Conservation (phyloP, 2,888 invertebrate species). For the Heliconius erato region DNA sequence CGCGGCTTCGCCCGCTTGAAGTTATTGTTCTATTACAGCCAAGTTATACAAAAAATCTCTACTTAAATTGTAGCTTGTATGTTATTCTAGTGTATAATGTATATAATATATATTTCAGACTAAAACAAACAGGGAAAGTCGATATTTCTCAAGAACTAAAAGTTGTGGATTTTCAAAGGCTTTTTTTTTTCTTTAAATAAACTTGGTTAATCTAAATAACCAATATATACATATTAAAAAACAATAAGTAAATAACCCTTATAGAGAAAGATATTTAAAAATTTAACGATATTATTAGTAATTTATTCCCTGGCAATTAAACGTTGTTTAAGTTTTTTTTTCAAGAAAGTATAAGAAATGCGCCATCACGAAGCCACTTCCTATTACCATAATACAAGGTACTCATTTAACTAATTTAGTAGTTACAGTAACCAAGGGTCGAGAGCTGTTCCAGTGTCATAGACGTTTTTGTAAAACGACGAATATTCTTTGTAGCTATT, state of each 20-base stretch:
- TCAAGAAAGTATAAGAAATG: slow-evolving; percentile 48
- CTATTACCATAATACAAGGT: slow-evolving; percentile 48
- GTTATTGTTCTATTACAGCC: no score
- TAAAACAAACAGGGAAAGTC: no score
- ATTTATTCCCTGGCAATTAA: slow-evolving; percentile 32
- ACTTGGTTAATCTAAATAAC: neutral
- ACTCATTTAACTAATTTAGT: slow-evolving; percentile 50
- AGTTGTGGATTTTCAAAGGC: no score
- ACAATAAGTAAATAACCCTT: neutral
- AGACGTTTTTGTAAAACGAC: slow-evolving; percentile 36
- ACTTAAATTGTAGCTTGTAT: no score
- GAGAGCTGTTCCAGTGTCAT: slow-evolving; percentile 32
- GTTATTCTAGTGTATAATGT: no score
- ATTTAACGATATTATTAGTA: neutral
- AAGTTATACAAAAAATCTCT: no score
- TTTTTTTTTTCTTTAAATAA: neutral
- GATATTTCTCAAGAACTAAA: no score
- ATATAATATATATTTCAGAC: no score
- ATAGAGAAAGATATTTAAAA: neutral
- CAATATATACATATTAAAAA: neutral
- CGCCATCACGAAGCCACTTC: slow-evolving; percentile 49
- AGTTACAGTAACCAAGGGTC: slow-evolving; percentile 46
- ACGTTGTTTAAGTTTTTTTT: slow-evolving; percentile 31
- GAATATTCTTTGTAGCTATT: neutral
- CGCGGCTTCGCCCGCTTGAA: no score